These are phyloP conservation scores for Zoanthus solanderi DNA, from an alignment of 92 coral and sea anemone genomes.

Conservation along the genomic window DNA sequence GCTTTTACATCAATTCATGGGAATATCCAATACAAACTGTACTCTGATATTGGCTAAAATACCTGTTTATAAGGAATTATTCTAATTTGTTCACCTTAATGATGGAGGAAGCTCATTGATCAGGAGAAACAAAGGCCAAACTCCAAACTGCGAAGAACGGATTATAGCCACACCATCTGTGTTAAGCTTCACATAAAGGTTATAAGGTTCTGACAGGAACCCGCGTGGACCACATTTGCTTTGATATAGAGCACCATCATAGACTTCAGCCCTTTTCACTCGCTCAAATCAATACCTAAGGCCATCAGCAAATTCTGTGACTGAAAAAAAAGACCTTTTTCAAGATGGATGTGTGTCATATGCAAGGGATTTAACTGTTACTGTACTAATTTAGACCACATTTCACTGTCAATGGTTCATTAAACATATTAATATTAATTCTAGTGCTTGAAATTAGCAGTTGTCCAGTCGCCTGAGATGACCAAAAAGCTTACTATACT, in stretches of 20 bases:
- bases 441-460: neutral
- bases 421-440: neutral
- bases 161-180: constrained; percentile 71
- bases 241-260: constrained; percentile 65
- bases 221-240: constrained; percentile 53
- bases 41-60: neutral
- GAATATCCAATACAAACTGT: neutral
- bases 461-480: no score
- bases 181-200: constrained; percentile 68
- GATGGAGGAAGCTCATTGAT: constrained; percentile 68
- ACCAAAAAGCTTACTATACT: no score
- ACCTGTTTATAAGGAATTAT: neutral
- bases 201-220: constrained; percentile 51
- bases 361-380: neutral
- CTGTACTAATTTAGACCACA: neutral
- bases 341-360: neutral
- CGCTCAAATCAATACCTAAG: neutral
- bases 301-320: constrained; percentile 5
- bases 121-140: constrained; percentile 67
- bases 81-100: constrained; percentile 44
- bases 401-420: neutral
- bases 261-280: constrained; percentile 14
- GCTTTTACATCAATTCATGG: neutral
- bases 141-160: constrained; percentile 67
- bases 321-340: neutral